Percentiles rank a stretch among this genome's conserved stretches.
phyloP scores from a whole-genome alignment of 2,888 invertebrate species.

The Liodrosophila aerea region DNA sequence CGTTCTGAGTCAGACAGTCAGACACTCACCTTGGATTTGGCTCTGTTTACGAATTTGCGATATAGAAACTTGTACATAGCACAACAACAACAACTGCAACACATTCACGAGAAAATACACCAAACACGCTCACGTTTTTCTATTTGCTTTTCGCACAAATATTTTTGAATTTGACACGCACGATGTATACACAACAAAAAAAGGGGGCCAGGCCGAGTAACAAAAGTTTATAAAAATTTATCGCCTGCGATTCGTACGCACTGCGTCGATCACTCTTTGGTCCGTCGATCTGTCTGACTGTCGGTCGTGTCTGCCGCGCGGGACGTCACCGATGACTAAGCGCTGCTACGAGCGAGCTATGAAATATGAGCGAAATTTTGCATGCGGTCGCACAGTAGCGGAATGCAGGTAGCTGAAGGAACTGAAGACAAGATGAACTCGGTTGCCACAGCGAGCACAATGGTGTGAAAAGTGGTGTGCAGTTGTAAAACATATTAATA shows the following conservation, averaged over 20 bases:
- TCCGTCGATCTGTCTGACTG: slow-evolving; percentile 6
- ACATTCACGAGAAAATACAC: slow-evolving; percentile 25
- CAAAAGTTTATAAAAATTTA: slow-evolving; percentile 27
- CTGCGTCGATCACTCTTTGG: slow-evolving; percentile 26
- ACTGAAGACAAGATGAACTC: too few relatives aligned
- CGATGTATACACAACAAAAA: slow-evolving; percentile 17
- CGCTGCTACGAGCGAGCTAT: slow-evolving; percentile 16
- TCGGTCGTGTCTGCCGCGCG: slow-evolving; percentile 41
- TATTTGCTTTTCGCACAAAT: slow-evolving; percentile 19
- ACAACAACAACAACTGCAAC: slow-evolving; percentile 20
- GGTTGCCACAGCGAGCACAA: too few relatives aligned
- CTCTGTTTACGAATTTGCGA: slow-evolving; percentile 58
- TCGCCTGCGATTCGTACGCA: slow-evolving; percentile 29
- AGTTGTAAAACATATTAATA: too few relatives aligned
- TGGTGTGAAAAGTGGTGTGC: too few relatives aligned
- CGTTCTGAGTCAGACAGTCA: slow-evolving; percentile 30
- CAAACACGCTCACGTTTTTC: slow-evolving; percentile 26
- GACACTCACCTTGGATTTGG: slow-evolving; percentile 62
- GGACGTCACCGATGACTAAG: slow-evolving; percentile 71
- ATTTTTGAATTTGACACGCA: slow-evolving; percentile 29
- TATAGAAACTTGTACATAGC: slow-evolving; percentile 61
- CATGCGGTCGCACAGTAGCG: slow-evolving; percentile 45
- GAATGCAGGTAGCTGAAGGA: slow-evolving; percentile 40
- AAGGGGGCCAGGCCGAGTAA: neutral
- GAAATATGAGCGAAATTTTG: slow-evolving; percentile 38